A percentile compares a stretch with the other conserved stretches of the same genome.
These are phyloP conservation scores for Ferdinandea cuprea DNA, from an alignment of 2,888 invertebrate species.

Conservation along the genomic window DNA sequence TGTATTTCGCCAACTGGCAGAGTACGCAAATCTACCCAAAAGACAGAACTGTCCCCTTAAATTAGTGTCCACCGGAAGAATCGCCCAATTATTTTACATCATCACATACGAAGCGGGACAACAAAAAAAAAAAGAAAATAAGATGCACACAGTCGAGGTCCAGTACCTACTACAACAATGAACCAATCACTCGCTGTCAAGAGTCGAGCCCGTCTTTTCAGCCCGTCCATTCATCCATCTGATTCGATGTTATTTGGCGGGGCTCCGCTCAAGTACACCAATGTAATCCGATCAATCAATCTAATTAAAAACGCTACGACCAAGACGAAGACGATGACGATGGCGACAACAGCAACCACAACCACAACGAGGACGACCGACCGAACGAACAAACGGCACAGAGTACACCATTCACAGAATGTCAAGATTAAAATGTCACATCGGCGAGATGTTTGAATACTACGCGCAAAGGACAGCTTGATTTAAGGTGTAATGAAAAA, in stretches of 20 bases:
- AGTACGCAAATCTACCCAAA: constrained; percentile 62
- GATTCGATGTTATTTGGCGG: constrained; percentile 21
- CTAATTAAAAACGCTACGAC: constrained; percentile 73
- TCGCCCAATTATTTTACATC: constrained; percentile 72
- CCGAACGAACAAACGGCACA: constrained; percentile 7
- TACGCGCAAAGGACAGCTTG: constrained; percentile 61
- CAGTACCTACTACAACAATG: constrained; percentile 52
- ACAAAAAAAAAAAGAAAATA: constrained; percentile 4
- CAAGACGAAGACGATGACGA: constrained; percentile 19
- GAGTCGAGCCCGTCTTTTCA: constrained; percentile 51
- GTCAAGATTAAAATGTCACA: constrained; percentile 76
- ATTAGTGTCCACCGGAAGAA: constrained; percentile 68
- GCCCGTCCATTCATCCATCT: constrained; percentile 59
- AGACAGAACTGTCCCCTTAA: constrained; percentile 54
- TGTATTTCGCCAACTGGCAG: too few species aligned
- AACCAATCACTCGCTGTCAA: constrained; percentile 72
- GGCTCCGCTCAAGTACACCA: constrained; percentile 21
- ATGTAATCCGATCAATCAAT: constrained; percentile 76
- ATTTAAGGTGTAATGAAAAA: constrained; percentile 68
- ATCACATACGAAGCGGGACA: too few species aligned
- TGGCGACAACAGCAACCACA: constrained; percentile 37
- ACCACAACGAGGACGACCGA: constrained; percentile 15
- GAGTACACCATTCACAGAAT: constrained; percentile 61
- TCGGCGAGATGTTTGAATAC: constrained; percentile 66
- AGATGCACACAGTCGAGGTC: not conserved